phyloP scores from a whole-genome alignment of 1,140 invertebrate species.

The Neomicropteryx cornuta region DNA sequence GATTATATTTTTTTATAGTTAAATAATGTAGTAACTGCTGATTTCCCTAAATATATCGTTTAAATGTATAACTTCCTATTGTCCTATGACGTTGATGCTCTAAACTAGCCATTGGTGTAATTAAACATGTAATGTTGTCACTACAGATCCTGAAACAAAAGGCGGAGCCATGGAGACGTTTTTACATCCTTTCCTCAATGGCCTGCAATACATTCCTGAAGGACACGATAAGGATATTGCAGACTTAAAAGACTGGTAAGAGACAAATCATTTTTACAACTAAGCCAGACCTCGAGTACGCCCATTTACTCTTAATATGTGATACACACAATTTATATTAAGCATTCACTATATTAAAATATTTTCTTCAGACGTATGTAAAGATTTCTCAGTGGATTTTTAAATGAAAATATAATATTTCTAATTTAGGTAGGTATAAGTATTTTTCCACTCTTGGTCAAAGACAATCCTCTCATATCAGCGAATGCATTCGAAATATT shows the following conservation, averaged over 20 bases:
- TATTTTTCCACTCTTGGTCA: no score
- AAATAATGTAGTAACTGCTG: no score
- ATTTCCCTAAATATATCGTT: no score
- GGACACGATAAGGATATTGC: slow-evolving; percentile 13
- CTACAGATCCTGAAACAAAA: not conserved
- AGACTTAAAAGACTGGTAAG: slow-evolving; percentile 13
- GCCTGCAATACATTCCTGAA: slow-evolving; percentile 11
- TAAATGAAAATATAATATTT: not conserved
- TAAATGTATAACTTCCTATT: no score
- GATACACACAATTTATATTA: slow-evolving; percentile 1
- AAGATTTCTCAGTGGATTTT: slow-evolving; percentile 4
- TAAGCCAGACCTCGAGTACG: not conserved
- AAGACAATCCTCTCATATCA: no score
- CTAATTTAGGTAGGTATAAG: not conserved
- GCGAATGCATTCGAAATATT: no score
- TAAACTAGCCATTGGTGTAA: no score
- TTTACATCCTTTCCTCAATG: slow-evolving; percentile 15
- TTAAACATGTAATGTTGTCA: not conserved
- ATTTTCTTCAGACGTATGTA: slow-evolving; percentile 1
- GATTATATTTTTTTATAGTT: no score
- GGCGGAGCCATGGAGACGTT: slow-evolving; percentile 10
- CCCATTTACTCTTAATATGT: not conserved
- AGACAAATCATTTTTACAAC: not conserved
- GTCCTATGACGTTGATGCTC: no score
- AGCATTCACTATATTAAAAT: not conserved